Evolutionary conservation across 2,888 invertebrate species (phyloP).

Genomic region (Microplitis manilae): DNA sequence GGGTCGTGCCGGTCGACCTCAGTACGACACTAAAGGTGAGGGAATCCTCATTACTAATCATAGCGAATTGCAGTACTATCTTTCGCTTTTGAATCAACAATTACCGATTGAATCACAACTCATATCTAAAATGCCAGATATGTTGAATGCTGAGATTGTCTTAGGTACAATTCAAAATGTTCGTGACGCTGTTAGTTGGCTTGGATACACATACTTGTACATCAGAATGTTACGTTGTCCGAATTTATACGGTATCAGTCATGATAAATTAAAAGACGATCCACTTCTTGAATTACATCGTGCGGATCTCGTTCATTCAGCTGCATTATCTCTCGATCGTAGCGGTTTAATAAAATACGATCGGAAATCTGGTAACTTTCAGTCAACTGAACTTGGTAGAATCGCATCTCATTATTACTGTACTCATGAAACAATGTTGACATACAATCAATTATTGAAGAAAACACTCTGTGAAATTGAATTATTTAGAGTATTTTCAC

Average conservation of each 20-base stretch:
- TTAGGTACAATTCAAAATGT: conserved; percentile 94
- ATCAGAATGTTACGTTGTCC: conserved; percentile 95
- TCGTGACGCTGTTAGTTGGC: conserved; percentile 92
- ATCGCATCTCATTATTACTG: conserved; percentile 99
- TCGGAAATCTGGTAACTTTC: conserved; percentile 89
- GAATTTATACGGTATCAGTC: conserved; percentile 86
- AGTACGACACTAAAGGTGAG: conserved; percentile 96
- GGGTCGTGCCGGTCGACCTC: conserved; percentile 96
- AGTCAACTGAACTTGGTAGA: conserved; percentile 94
- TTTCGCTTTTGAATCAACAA: conserved; percentile 97
- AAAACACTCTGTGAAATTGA: conserved; percentile 98
- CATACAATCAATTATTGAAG: conserved; percentile 96
- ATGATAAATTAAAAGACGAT: conserved; percentile 86
- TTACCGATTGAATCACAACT: conserved; percentile 98
- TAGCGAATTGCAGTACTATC: conserved; percentile 97
- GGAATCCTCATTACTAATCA: conserved; percentile 98
- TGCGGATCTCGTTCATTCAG: conserved; percentile 96
- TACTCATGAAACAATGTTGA: conserved; percentile 96
- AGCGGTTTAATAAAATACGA: conserved; percentile 97
- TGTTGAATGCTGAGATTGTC: conserved; percentile 98
- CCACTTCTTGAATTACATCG: conserved; percentile 88
- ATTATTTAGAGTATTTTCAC: conserved; percentile 96
- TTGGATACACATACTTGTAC: conserved; percentile 97
- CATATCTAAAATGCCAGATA: conserved; percentile 92
- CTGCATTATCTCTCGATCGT: conserved; percentile 91